Evolutionary conservation across 2,113 vertebrate species (phyloP).

Genomic region (Vimba vimba): DNA sequence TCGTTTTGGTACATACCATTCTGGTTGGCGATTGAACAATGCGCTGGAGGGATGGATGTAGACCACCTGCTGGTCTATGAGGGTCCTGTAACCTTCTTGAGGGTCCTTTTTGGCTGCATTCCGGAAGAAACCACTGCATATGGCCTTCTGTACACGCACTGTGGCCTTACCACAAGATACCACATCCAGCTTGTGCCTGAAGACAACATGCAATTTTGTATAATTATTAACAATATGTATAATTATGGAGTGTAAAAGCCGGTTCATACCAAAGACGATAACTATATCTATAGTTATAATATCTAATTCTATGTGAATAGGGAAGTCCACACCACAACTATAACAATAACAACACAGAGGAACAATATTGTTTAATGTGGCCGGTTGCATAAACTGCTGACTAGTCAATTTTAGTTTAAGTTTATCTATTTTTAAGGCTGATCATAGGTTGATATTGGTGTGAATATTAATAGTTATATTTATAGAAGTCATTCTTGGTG

Average conservation of each 20-base stretch:
- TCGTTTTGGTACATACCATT: conserved; percentile 81
- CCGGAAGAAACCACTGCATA: conserved; percentile 97
- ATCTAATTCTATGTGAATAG: not conserved
- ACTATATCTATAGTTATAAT: too few species aligned
- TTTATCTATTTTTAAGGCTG: too few species aligned
- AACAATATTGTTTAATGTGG: too few species aligned
- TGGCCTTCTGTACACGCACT: conserved; percentile 95
- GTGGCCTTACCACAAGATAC: conserved; percentile 98
- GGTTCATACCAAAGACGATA: not conserved
- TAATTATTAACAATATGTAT: not conserved
- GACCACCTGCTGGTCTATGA: conserved; percentile 97
- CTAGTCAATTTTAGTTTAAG: too few species aligned
- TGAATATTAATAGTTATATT: too few species aligned
- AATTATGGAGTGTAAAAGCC: not conserved
- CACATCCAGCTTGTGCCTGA: conserved; percentile 95
- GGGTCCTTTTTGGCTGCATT: conserved; percentile 98
- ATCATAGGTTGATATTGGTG: too few species aligned
- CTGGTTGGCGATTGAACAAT: conserved; percentile 96
- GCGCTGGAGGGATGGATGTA: conserved; percentile 98
- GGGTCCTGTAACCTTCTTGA: conserved; percentile 94
- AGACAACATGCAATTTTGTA: not conserved
- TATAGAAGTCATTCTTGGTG: not conserved
- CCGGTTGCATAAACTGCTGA: too few species aligned
- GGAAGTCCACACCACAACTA: not conserved
- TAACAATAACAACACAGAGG: not conserved